A percentile compares a stretch with the other conserved stretches of the same genome.
Evolutionary conservation across 1,140 invertebrate genomes (phyloP).

Genomic region (Meteorus sp.): DNA sequence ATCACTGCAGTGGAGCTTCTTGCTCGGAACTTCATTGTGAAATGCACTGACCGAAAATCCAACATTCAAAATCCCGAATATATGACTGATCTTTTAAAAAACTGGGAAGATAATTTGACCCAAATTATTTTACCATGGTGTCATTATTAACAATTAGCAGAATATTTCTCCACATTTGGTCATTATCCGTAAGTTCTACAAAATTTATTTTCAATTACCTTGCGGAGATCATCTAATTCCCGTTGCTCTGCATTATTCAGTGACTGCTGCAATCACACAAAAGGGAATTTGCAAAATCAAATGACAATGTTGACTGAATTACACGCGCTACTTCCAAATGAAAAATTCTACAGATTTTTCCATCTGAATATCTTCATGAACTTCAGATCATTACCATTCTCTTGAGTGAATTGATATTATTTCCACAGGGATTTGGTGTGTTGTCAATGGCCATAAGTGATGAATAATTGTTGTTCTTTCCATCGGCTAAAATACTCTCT

Average conservation of each 20-base stretch:
- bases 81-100: too few relatives aligned
- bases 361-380: too few relatives aligned
- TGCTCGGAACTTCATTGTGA: too few relatives aligned
- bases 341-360: too few relatives aligned
- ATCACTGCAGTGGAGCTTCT: too few relatives aligned
- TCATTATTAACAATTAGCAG: too few relatives aligned
- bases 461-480: not conserved
- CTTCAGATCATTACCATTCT: not conserved
- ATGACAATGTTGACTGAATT: not conserved
- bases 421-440: too few relatives aligned
- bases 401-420: not conserved
- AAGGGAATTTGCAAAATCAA: not conserved
- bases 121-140: too few relatives aligned
- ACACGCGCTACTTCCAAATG: not conserved
- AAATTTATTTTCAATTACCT: constrained; percentile 38
- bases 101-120: too few relatives aligned
- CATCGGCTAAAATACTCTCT: not conserved
- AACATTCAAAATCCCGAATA: too few relatives aligned
- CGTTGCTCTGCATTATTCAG: constrained; percentile 21
- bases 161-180: too few relatives aligned
- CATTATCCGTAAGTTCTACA: not conserved
- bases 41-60: too few relatives aligned
- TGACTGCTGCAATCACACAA: constrained; percentile 24
- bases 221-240: constrained; percentile 43
- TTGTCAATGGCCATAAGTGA: not conserved